A percentile compares a stretch with the other conserved stretches of the same genome.
Conservation (phyloP, 2,888 invertebrate species). For the Andrena minutula region DNA sequence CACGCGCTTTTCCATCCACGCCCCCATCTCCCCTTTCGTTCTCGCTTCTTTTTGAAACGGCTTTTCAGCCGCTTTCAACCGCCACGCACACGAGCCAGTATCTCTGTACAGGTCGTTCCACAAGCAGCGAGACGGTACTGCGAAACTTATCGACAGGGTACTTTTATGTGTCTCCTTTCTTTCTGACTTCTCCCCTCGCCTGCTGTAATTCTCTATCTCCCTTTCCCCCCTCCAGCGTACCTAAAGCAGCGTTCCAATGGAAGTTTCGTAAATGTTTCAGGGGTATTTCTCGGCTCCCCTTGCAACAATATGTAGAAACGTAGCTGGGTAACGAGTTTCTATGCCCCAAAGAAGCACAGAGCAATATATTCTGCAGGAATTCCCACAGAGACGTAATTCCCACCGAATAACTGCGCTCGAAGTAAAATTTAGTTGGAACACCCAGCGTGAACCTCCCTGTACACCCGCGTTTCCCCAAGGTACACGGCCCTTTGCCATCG, state of each 20-base stretch:
- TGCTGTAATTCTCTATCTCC: too few species aligned
- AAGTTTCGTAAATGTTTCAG: too few species aligned
- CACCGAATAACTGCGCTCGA: neutral
- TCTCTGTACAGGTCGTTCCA: slow-evolving; percentile 30
- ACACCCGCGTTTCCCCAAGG: neutral
- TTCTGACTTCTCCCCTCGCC: neutral
- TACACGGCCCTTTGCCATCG: slow-evolving; percentile 7
- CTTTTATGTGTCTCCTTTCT: too few species aligned
- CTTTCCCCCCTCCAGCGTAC: too few species aligned
- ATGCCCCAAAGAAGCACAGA: too few species aligned
- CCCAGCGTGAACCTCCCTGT: neutral
- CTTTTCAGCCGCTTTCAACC: slow-evolving; percentile 53
- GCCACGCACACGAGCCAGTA: slow-evolving; percentile 8
- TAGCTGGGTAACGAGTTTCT: too few species aligned
- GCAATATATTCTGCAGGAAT: too few species aligned
- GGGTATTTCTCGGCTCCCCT: too few species aligned
- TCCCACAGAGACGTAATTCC: too few species aligned
- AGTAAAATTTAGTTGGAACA: neutral
- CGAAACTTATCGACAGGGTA: neutral
- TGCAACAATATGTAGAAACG: too few species aligned
- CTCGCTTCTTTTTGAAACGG: slow-evolving; percentile 43
- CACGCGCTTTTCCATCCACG: slow-evolving; percentile 48
- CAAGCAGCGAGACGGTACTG: slow-evolving; percentile 1
- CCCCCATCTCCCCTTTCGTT: neutral
- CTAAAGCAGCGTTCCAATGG: too few species aligned